Evolutionary conservation across 2,888 invertebrate species (phyloP).

Genomic region (Loripinus fragilis): DNA sequence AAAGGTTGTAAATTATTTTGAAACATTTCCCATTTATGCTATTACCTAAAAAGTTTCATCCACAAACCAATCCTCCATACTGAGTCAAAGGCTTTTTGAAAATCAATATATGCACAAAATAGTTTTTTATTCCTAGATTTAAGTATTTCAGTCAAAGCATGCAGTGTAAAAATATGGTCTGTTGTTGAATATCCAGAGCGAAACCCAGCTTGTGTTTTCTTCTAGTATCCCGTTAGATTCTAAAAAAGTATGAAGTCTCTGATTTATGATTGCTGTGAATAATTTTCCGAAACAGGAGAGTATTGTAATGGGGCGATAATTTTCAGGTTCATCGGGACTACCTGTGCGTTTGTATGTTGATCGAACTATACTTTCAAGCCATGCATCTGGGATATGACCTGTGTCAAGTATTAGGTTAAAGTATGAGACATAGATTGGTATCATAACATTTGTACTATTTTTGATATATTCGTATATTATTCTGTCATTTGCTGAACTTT

Average conservation of each 20-base stretch:
- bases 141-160: conserved; percentile 30
- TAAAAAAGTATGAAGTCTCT: conserved; percentile 18
- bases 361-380: conserved; percentile 21
- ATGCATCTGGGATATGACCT: conserved; percentile 18
- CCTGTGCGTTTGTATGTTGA: conserved; percentile 36
- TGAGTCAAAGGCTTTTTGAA: not conserved
- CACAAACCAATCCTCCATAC: conserved; percentile 16
- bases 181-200: conserved; percentile 25
- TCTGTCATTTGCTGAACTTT: too few species aligned
- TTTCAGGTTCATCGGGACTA: conserved; percentile 10
- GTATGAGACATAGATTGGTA: too few species aligned
- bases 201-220: conserved; percentile 43
- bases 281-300: conserved; percentile 39
- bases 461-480: too few species aligned
- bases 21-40: not conserved
- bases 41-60: not conserved
- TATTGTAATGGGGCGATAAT: conserved; percentile 40
- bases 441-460: too few species aligned
- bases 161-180: conserved; percentile 37
- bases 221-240: conserved; percentile 22
- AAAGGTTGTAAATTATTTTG: not conserved
- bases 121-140: conserved; percentile 29
- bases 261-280: conserved; percentile 42
- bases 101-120: conserved; percentile 4
- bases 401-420: conserved; percentile 26